These are phyloP conservation scores for Ditylenchus dipsaci DNA, from an alignment of 1,140 invertebrate genomes.

Conservation along the genomic window DNA sequence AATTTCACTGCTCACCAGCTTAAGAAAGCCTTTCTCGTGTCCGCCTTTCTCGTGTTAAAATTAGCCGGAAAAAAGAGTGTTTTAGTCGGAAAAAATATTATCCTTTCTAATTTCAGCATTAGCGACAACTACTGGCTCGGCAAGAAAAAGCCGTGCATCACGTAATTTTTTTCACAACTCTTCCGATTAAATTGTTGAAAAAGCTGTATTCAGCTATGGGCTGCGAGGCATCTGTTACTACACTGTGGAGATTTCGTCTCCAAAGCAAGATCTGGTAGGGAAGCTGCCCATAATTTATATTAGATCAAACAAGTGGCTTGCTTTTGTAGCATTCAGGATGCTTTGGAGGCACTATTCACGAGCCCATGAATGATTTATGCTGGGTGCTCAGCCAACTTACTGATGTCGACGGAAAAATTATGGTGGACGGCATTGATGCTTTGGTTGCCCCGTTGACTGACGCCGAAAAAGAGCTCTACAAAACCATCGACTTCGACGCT, in stretches of 20 bases:
- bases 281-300: too few relatives aligned
- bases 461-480: slow-evolving; percentile 74
- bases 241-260: slow-evolving; percentile 79
- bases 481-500: slow-evolving; percentile 82
- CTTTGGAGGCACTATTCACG: slow-evolving; percentile 62
- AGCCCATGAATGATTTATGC: slow-evolving; percentile 82
- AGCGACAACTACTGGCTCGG: slow-evolving; percentile 99
- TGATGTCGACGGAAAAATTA: slow-evolving; percentile 76
- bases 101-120: slow-evolving; percentile 82
- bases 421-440: slow-evolving; percentile 74
- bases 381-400: slow-evolving; percentile 76
- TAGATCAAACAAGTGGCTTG: too few relatives aligned
- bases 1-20: too few relatives aligned
- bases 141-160: slow-evolving; percentile 89
- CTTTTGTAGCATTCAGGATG: background rate
- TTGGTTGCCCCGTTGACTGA: slow-evolving; percentile 70
- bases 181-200: background rate
- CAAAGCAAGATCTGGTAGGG: slow-evolving; percentile 87
- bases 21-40: too few relatives aligned
- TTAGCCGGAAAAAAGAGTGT: too few relatives aligned
- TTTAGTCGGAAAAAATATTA: too few relatives aligned
- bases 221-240: slow-evolving; percentile 83
- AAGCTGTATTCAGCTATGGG: slow-evolving; percentile 13
- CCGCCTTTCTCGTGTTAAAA: too few relatives aligned
- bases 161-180: slow-evolving; percentile 74